phyloP scores from a whole-genome alignment of 1,140 invertebrate genomes.

The Zaprionus nigranus region DNA sequence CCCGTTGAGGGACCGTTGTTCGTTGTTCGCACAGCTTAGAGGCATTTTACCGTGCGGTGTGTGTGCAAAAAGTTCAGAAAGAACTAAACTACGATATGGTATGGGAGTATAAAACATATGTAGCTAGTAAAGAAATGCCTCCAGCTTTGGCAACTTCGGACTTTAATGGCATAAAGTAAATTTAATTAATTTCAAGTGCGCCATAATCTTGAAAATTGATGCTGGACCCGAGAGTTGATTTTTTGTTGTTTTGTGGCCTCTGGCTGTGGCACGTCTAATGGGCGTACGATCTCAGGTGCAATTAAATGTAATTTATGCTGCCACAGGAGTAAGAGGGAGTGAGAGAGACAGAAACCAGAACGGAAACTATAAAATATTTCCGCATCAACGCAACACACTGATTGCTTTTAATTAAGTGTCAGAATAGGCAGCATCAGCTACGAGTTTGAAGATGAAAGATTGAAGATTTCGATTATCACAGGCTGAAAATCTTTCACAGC shows the following conservation, averaged over 20 bases:
- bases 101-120: constrained; percentile 11
- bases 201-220: constrained; percentile 26
- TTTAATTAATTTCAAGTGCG: constrained; percentile 55
- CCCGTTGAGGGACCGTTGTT: constrained; percentile 48
- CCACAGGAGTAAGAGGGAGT: background rate
- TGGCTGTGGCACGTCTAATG: constrained; percentile 27
- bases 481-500: constrained; percentile 17
- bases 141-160: background rate
- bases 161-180: constrained; percentile 27
- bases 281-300: constrained; percentile 22
- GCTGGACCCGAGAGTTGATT: constrained; percentile 3
- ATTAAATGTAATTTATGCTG: constrained; percentile 59
- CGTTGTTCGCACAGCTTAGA: constrained; percentile 31
- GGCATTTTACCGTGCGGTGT: constrained; percentile 40
- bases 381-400: constrained; percentile 40
- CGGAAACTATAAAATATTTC: constrained; percentile 74
- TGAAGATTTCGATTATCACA: constrained; percentile 30
- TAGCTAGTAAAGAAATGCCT: background rate
- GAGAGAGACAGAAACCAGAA: constrained; percentile 43
- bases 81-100: background rate
- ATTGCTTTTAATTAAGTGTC: constrained; percentile 67
- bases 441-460: constrained; percentile 30
- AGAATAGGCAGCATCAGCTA: constrained; percentile 43
- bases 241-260: background rate
- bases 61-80: background rate